Evolutionary conservation across 2,113 vertebrate species (phyloP), one percentile per base, ranked within the genome.

Genomic region (Hippocampus guttulatus): DNA sequence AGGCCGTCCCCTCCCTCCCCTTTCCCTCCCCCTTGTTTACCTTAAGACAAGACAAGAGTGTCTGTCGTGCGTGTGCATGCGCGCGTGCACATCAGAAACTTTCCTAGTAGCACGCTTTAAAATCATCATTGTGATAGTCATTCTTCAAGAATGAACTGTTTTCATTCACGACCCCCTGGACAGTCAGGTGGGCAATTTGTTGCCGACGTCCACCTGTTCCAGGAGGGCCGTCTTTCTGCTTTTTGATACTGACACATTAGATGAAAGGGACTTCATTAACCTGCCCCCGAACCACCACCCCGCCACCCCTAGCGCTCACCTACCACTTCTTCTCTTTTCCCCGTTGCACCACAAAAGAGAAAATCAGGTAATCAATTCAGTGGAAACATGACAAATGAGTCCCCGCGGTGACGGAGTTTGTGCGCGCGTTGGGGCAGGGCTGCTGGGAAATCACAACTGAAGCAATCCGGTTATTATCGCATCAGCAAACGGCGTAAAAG

Each of bases 371-470:
- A 92, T 91, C 90, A 91, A 90, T 91, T 92, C 85, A 79, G 55
- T 84, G 84, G 89, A 92, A 93, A 92, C 89, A 85, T 91, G 91
- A 93, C 91, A 92, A 92, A 93, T 91, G 89, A 91, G 85, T 89
- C 85, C 84, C 76, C 23, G 63, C 9, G 70, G 87, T 83, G 85
- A 75, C 82, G 69, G 74, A 68, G 41, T 70, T 33, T 60, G 51
- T 38, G 38, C 67, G 62, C 23, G 41, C 73, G 81, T 79, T 57
- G 70, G 64, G 79, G 79, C 71, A 77, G 80, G 76, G 79, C 79
- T 85, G 78, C 83, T 82, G 85, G 81, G 86, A 88, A 88, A 86
- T 92, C 88, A 90, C 87, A 88, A 86, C 90, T 84, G 79, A 91
- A 92, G 91, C 88, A 92, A 91, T 93, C 89, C 15, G 89, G 81